Conservation (phyloP, 2,888 invertebrate species). For the Eumerus sabulonum region DNA sequence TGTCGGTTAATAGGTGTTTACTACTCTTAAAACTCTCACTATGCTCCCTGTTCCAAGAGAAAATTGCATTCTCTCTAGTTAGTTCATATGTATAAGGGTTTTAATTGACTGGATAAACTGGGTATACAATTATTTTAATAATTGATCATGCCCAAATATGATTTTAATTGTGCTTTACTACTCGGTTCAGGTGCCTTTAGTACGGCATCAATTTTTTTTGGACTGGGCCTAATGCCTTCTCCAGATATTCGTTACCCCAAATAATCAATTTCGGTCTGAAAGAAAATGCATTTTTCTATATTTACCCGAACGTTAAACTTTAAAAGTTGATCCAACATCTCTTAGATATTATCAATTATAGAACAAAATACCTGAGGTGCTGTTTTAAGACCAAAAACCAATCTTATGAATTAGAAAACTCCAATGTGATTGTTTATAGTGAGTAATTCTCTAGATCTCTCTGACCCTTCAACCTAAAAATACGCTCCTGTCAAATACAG, state of each 20-base stretch:
- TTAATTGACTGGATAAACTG: constrained; percentile 44
- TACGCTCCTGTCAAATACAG: constrained; percentile 69
- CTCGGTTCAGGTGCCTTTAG: constrained; percentile 16
- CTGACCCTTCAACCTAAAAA: constrained; percentile 63
- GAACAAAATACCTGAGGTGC: constrained; percentile 18
- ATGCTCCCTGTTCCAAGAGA: constrained; percentile 25
- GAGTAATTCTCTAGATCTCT: constrained; percentile 61
- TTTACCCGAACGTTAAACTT: constrained; percentile 61
- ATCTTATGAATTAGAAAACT: constrained; percentile 21
- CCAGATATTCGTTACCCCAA: constrained; percentile 45
- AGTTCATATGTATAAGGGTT: constrained; percentile 40
- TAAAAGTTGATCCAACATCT: constrained; percentile 48
- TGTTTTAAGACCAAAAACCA: constrained; percentile 32
- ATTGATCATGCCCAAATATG: constrained; percentile 52
- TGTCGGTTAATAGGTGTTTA: too few species aligned
- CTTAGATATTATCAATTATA: constrained; percentile 19
- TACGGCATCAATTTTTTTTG: constrained; percentile 29
- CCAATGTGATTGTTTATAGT: constrained; percentile 69
- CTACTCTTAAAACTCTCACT: constrained; percentile 38
- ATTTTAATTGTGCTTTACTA: constrained; percentile 48
- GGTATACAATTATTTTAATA: constrained; percentile 57
- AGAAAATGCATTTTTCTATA: constrained; percentile 59
- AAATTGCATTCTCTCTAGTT: constrained; percentile 21
- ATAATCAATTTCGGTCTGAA: constrained; percentile 44
- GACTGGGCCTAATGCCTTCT: constrained; percentile 35